Percentiles rank a stretch among this genome's conserved stretches.
phyloP scores from a whole-genome alignment of 2,113 vertebrate species.

The Pelecanus crispus region DNA sequence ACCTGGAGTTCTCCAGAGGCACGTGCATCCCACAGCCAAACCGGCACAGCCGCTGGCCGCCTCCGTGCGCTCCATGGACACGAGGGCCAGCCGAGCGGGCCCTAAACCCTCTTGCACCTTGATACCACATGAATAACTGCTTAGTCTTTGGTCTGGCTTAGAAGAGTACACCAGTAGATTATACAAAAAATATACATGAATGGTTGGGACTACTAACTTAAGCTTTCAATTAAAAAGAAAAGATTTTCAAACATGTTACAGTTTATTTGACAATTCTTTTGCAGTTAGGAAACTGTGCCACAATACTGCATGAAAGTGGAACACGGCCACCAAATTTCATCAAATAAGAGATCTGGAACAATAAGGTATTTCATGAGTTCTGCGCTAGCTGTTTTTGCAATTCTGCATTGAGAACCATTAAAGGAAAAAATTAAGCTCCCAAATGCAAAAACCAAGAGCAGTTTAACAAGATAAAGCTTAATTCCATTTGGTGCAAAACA shows the following conservation, averaged over 20 bases:
- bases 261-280: not conserved
- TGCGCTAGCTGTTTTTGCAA: not conserved
- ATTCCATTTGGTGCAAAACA: not conserved
- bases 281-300: not conserved
- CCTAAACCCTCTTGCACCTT: not conserved
- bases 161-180: fast-evolving
- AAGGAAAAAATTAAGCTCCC: not conserved
- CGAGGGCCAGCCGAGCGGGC: fast-evolving
- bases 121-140: not conserved
- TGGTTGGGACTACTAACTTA: not conserved
- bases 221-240: not conserved
- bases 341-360: not conserved
- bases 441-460: not conserved
- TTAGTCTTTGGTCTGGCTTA: not conserved
- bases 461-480: not conserved
- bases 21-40: fast-evolving
- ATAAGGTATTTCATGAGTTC: not conserved
- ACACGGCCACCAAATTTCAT: not conserved
- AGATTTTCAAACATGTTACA: not conserved
- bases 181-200: not conserved
- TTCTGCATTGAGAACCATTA: not conserved
- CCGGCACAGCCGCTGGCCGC: fast-evolving
- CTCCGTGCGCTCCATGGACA: fast-evolving
- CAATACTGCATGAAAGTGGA: not conserved
- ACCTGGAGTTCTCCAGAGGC: fast-evolving